phyloP scores from a whole-genome alignment of 2,888 invertebrate species.

The Drosophila meridionalis region DNA sequence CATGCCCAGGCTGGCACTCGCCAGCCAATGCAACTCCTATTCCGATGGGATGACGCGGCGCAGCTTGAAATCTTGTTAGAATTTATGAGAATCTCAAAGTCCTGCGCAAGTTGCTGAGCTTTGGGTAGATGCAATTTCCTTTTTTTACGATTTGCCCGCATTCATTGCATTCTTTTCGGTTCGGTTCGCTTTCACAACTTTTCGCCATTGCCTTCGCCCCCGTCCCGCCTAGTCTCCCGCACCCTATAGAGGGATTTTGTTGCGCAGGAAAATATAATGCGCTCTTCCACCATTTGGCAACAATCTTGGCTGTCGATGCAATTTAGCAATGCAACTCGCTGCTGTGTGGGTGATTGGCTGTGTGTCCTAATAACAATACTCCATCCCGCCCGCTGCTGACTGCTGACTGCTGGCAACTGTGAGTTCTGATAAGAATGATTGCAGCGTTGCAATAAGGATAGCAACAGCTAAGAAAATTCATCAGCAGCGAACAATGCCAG shows the following conservation, averaged over 20 bases:
- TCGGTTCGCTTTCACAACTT: constrained; percentile 65
- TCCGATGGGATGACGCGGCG: constrained; percentile 38
- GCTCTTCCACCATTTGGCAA: constrained; percentile 66
- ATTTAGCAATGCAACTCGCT: constrained; percentile 29
- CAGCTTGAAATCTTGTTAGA: constrained; percentile 82
- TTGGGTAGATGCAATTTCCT: constrained; percentile 77
- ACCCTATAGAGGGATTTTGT: constrained; percentile 35
- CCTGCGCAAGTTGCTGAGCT: constrained; percentile 78
- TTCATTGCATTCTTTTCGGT: constrained; percentile 67
- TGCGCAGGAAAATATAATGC: constrained; percentile 66
- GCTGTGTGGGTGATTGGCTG: constrained; percentile 53
- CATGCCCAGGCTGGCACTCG: not conserved
- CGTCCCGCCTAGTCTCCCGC: not conserved
- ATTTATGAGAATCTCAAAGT: constrained; percentile 79
- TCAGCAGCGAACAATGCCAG: constrained; percentile 32
- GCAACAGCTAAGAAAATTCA: constrained; percentile 3
- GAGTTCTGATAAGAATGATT: constrained; percentile 77
- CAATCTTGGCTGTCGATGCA: constrained; percentile 65
- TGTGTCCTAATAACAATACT: constrained; percentile 37
- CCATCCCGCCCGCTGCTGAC: not conserved
- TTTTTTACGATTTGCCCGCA: constrained; percentile 74
- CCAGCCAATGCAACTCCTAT: constrained; percentile 44
- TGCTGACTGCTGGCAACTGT: constrained; percentile 43
- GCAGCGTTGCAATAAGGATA: constrained; percentile 46
- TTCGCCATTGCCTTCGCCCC: constrained; percentile 15